phyloP scores from a whole-genome alignment of 1,140 invertebrate genomes.

The Drosophila micromelanica region DNA sequence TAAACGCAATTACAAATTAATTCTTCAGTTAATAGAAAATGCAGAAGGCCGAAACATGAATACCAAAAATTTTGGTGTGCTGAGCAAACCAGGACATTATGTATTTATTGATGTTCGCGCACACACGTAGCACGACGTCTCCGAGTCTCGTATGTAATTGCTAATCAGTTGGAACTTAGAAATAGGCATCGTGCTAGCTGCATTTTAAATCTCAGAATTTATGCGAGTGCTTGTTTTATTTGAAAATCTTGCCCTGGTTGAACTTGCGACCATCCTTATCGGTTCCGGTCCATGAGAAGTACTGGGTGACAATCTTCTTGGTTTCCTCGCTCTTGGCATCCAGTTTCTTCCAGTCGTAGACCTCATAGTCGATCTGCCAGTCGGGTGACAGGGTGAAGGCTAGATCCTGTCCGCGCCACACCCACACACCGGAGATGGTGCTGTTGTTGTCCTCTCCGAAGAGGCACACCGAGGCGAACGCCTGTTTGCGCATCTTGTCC shows the following conservation, averaged over 20 bases:
- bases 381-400: conserved; percentile 95
- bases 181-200: conserved; percentile 52
- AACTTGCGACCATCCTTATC: conserved; percentile 96
- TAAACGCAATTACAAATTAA: conserved; percentile 52
- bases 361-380: conserved; percentile 99
- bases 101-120: conserved; percentile 9
- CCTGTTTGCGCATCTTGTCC: conserved; percentile 98
- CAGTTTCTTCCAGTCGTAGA: conserved; percentile 98
- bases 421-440: conserved; percentile 97
- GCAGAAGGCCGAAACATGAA: conserved; percentile 43
- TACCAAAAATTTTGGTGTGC: conserved; percentile 40
- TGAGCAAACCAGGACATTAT: conserved; percentile 39
- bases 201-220: conserved; percentile 61
- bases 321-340: conserved; percentile 92
- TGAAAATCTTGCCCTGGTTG: conserved; percentile 99
- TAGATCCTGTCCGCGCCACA: conserved; percentile 97
- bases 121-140: conserved; percentile 43
- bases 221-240: conserved; percentile 88
- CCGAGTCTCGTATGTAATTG: conserved; percentile 44
- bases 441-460: conserved; percentile 97
- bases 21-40: conserved; percentile 54
- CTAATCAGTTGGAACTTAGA: conserved; percentile 70
- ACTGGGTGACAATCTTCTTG: conserved; percentile 95
- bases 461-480: conserved; percentile 96
- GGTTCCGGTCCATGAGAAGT: conserved; percentile 95